phyloP scores from a whole-genome alignment of 2,113 vertebrate species.

The Budorcas taxicolor region DNA sequence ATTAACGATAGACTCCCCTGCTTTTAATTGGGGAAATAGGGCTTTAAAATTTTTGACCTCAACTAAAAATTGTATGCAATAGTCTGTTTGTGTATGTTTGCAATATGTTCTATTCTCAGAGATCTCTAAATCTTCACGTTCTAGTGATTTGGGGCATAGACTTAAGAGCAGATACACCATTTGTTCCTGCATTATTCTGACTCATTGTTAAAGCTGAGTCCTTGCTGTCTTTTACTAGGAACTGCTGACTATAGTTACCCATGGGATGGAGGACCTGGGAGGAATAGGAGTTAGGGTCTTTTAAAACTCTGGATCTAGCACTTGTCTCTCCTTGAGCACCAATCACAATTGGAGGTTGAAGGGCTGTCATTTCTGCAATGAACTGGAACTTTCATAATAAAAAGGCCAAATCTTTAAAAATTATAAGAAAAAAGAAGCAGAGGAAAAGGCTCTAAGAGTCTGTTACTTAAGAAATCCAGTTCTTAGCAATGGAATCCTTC shows the following conservation, averaged over 20 bases:
- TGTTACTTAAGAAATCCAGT: background rate
- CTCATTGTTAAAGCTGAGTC: background rate
- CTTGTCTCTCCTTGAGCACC: background rate
- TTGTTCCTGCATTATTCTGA: background rate
- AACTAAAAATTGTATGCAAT: conserved; percentile 58
- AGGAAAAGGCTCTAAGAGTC: background rate
- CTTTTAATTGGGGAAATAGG: conserved; percentile 45
- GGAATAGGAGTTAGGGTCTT: background rate
- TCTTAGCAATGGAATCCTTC: background rate
- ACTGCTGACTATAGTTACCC: background rate
- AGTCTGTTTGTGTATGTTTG: conserved; percentile 21
- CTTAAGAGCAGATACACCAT: background rate
- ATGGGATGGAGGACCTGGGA: background rate
- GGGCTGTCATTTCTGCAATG: background rate
- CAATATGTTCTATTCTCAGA: conserved; percentile 24
- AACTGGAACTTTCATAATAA: background rate
- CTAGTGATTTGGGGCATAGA: background rate
- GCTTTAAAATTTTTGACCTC: conserved; percentile 59
- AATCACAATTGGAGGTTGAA: background rate
- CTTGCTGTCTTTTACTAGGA: background rate
- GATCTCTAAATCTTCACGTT: background rate
- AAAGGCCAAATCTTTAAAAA: conserved; percentile 5
- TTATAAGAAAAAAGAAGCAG: background rate
- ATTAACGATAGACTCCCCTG: background rate
- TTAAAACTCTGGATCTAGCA: background rate